phyloP scores from a whole-genome alignment of 1,140 invertebrate genomes.

The Drosophila tristis region DNA sequence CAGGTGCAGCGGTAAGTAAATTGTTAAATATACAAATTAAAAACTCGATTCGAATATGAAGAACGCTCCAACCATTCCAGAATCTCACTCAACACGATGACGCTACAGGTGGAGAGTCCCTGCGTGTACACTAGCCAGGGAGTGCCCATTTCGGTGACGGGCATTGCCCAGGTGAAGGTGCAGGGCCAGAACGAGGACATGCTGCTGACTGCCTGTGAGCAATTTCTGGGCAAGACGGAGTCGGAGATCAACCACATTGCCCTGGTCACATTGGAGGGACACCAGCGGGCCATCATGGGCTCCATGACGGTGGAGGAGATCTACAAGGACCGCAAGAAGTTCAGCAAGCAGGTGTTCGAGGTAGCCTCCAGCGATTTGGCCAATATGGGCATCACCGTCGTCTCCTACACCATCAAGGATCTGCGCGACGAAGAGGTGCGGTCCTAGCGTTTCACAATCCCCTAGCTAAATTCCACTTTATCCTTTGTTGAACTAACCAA shows the following conservation, averaged over 20 bases:
- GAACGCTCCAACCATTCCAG: slow-evolving; percentile 85
- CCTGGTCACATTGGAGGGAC: slow-evolving; percentile 97
- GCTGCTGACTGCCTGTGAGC: slow-evolving; percentile 97
- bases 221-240: slow-evolving; percentile 97
- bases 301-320: slow-evolving; percentile 99
- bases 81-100: slow-evolving; percentile 98
- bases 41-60: slow-evolving; percentile 14
- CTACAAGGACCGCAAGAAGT: slow-evolving; percentile 99
- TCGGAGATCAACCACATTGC: slow-evolving; percentile 96
- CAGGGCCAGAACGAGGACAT: slow-evolving; percentile 99
- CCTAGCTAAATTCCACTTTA: not conserved
- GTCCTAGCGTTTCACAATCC: not conserved
- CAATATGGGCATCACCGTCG: slow-evolving; percentile 99
- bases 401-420: slow-evolving; percentile 99
- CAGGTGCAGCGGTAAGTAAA: slow-evolving; percentile 93
- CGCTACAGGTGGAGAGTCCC: slow-evolving; percentile 94
- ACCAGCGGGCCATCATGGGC: slow-evolving; percentile 99
- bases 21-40: not conserved
- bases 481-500: slow-evolving; percentile 23
- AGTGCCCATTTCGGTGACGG: slow-evolving; percentile 98
- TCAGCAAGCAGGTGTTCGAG: slow-evolving; percentile 98
- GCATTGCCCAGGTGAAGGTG: slow-evolving; percentile 99
- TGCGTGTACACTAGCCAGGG: slow-evolving; percentile 98
- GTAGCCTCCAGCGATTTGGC: slow-evolving; percentile 97
- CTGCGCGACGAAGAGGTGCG: slow-evolving; percentile 97